Percentiles rank a stretch among this genome's conserved stretches.
These are phyloP conservation scores for Eilema sororculum DNA, from an alignment of 2,888 invertebrate species.

Conservation along the genomic window DNA sequence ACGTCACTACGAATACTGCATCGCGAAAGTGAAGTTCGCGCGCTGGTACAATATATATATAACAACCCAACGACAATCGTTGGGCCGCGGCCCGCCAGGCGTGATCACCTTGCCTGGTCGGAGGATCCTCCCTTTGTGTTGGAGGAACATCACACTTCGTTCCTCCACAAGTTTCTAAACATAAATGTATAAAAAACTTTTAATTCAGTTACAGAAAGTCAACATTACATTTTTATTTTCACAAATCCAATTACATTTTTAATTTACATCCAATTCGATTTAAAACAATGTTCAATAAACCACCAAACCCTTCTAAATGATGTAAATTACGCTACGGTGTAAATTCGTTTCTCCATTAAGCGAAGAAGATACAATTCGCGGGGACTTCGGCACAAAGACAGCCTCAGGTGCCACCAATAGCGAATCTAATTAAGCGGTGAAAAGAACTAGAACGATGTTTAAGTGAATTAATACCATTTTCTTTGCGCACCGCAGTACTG, in stretches of 20 bases:
- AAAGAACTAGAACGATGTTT: constrained; percentile 70
- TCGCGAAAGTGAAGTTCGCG: too few relatives aligned
- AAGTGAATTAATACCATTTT: constrained; percentile 70
- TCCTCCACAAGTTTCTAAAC: too few relatives aligned
- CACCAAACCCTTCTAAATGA: not conserved
- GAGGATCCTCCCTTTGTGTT: too few relatives aligned
- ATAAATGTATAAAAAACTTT: too few relatives aligned
- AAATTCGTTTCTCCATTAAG: constrained; percentile 58
- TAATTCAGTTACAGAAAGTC: not conserved
- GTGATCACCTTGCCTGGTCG: too few relatives aligned
- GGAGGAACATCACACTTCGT: too few relatives aligned
- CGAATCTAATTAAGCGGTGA: constrained; percentile 75
- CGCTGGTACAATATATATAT: too few relatives aligned
- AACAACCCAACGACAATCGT: too few relatives aligned
- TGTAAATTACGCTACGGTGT: constrained; percentile 45
- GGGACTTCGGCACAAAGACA: constrained; percentile 57
- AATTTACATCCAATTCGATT: not conserved
- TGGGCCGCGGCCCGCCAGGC: too few relatives aligned
- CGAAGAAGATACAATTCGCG: constrained; percentile 68
- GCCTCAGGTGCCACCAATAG: constrained; percentile 79
- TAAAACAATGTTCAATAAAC: not conserved
- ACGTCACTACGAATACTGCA: too few relatives aligned
- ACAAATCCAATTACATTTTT: too few relatives aligned
- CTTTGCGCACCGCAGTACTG: constrained; percentile 48
- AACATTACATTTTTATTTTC: too few relatives aligned